A percentile compares a stretch with the other conserved stretches of the same genome.
Conservation (phyloP, 2,797 vertebrate species). For the Remorina albescens region DNA sequence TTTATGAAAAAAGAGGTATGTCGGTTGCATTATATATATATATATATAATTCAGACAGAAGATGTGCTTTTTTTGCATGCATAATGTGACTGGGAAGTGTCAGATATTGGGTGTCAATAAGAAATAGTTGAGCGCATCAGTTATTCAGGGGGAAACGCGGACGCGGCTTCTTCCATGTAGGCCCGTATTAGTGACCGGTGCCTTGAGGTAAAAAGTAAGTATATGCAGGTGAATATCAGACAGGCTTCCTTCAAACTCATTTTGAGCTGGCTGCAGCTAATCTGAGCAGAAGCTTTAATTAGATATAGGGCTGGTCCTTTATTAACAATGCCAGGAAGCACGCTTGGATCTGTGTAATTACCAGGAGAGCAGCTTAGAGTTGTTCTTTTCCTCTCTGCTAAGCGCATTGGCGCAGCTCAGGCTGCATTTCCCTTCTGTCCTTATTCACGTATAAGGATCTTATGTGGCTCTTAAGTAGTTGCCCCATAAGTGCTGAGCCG, state of each 20-base stretch:
- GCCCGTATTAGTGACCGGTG: constrained; percentile 10
- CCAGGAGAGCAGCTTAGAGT: constrained; percentile 83
- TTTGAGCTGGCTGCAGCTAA: constrained; percentile 55
- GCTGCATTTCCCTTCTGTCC: constrained; percentile 80
- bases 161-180: background rate
- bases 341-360: constrained; percentile 85
- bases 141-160: background rate
- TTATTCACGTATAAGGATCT: constrained; percentile 75
- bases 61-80: background rate
- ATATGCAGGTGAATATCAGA: constrained; percentile 62
- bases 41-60: background rate
- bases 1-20: constrained; percentile 73
- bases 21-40: background rate
- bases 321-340: constrained; percentile 79
- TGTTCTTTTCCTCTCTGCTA: constrained; percentile 82
- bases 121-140: background rate
- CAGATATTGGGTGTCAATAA: no score
- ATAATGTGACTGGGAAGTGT: background rate
- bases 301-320: constrained; percentile 78
- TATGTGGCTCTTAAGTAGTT: constrained; percentile 83
- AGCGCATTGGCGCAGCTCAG: constrained; percentile 83
- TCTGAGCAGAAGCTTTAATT: constrained; percentile 78
- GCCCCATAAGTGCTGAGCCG: constrained; percentile 77
- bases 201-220: constrained; percentile 52
- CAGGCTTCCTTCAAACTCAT: constrained; percentile 56